Evolutionary conservation across 2,113 vertebrate genomes (phyloP).

Genomic region (Myotis brandtii): DNA sequence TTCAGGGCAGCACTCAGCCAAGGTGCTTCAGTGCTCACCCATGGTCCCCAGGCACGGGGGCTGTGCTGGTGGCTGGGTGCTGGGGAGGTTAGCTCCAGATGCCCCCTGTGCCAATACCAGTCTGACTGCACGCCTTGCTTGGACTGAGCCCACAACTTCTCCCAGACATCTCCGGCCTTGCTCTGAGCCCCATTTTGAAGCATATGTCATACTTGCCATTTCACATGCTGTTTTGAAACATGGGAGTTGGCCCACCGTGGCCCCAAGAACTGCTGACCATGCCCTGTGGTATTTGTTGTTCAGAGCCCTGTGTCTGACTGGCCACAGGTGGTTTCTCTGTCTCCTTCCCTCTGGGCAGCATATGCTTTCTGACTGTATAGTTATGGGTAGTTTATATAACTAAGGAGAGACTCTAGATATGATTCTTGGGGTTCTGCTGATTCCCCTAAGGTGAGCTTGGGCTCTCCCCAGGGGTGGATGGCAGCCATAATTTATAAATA

Average conservation of each 20-base stretch:
- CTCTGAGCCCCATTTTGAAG: not conserved
- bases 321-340: no score
- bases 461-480: not conserved
- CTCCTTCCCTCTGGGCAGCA: not conserved
- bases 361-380: not conserved
- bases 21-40: not conserved
- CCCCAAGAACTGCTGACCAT: not conserved
- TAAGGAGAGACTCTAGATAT: not conserved
- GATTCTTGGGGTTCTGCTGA: not conserved
- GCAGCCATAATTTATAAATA: not conserved
- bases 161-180: not conserved
- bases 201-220: not conserved
- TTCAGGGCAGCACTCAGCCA: not conserved
- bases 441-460: not conserved
- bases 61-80: not conserved
- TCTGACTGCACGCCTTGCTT: not conserved
- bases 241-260: not conserved
- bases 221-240: not conserved
- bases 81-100: not conserved
- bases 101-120: no score
- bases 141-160: not conserved
- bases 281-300: not conserved
- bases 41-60: not conserved
- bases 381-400: not conserved
- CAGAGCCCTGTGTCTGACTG: not conserved